Evolutionary conservation across 1,140 invertebrate species (phyloP).

Genomic region (Drosophila dunni): DNA sequence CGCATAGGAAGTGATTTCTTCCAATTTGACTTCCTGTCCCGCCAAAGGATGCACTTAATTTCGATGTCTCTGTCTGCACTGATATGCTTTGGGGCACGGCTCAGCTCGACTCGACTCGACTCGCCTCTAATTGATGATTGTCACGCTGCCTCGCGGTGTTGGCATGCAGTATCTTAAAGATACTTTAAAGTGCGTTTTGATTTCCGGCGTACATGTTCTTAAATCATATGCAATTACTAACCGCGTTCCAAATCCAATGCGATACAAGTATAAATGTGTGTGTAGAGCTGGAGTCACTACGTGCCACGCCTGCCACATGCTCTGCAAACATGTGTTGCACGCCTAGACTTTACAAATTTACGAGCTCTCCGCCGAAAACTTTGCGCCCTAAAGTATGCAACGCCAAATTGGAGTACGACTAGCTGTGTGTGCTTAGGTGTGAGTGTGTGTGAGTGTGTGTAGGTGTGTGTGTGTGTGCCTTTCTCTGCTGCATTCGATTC

Average conservation of each 20-base stretch:
- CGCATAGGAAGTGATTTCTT: slow-evolving; percentile 57
- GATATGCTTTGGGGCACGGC: slow-evolving; percentile 1
- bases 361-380: slow-evolving; percentile 52
- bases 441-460: slow-evolving; percentile 1
- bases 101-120: neutral
- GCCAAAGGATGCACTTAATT: slow-evolving; percentile 25
- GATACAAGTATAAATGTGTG: neutral
- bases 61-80: slow-evolving; percentile 6
- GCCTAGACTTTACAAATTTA: slow-evolving; percentile 56
- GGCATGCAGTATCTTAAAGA: slow-evolving; percentile 14
- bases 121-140: slow-evolving; percentile 19
- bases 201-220: slow-evolving; percentile 7
- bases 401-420: slow-evolving; percentile 37
- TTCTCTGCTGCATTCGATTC: slow-evolving; percentile 54
- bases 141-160: slow-evolving; percentile 12
- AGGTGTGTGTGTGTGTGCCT: neutral
- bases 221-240: slow-evolving; percentile 61
- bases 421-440: neutral
- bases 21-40: slow-evolving; percentile 63
- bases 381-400: slow-evolving; percentile 67
- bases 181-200: slow-evolving; percentile 22
- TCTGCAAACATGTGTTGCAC: slow-evolving; percentile 31
- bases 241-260: slow-evolving; percentile 35
- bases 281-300: too few relatives aligned
- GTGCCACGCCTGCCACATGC: slow-evolving; percentile 1